A percentile compares a stretch with the other conserved stretches of the same genome.
Evolutionary conservation across 2,888 invertebrate species (phyloP).

Genomic region (Ophion slaviceki): DNA sequence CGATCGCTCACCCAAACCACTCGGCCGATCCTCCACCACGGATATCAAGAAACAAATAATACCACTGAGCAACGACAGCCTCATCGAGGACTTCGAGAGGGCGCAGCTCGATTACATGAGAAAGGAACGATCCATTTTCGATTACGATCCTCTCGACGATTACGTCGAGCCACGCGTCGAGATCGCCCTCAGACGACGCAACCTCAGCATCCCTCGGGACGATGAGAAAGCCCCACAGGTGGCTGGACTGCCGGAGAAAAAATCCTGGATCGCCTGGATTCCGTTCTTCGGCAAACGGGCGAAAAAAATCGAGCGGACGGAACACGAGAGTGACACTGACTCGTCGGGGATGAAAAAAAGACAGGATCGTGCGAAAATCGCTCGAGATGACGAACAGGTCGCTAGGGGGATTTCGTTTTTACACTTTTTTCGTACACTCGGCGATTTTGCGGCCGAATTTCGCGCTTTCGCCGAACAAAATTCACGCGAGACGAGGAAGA

Average conservation of each 20-base stretch:
- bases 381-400: slow-evolving; percentile 59
- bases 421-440: slow-evolving; percentile 74
- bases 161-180: slow-evolving; percentile 58
- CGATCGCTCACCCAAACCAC: slow-evolving; percentile 2
- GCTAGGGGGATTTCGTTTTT: slow-evolving; percentile 70
- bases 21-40: slow-evolving; percentile 54
- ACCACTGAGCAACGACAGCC: slow-evolving; percentile 77
- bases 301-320: slow-evolving; percentile 73
- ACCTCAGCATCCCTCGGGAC: slow-evolving; percentile 71
- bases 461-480: slow-evolving; percentile 85
- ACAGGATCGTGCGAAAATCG: slow-evolving; percentile 70
- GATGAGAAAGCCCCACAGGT: slow-evolving; percentile 74
- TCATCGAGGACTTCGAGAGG: slow-evolving; percentile 74
- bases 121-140: slow-evolving; percentile 74
- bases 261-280: slow-evolving; percentile 77
- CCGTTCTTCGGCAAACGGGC: slow-evolving; percentile 69
- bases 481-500: slow-evolving; percentile 85
- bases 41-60: slow-evolving; percentile 79
- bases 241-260: slow-evolving; percentile 74
- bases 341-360: slow-evolving; percentile 70
- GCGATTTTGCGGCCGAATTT: slow-evolving; percentile 82
- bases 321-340: slow-evolving; percentile 70
- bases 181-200: slow-evolving; percentile 71
- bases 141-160: slow-evolving; percentile 70
- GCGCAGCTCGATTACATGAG: slow-evolving; percentile 72